Evolutionary conservation across 2,797 vertebrate species (phyloP), one percentile per base, ranked within the genome.

Genomic region (Lutjanus campechanus): DNA sequence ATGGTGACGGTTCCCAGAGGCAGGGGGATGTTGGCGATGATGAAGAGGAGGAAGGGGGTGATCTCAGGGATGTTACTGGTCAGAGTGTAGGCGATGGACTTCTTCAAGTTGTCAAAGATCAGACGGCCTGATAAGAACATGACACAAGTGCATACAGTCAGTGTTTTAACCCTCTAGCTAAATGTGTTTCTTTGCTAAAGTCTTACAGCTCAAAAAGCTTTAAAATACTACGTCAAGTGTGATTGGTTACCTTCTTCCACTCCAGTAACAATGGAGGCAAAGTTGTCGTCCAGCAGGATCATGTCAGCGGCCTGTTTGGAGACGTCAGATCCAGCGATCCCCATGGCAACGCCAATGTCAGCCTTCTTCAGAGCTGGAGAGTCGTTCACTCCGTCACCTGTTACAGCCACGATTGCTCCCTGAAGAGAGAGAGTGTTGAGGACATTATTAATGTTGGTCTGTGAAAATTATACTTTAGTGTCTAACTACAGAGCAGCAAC

Each of bases 51-150:
- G 95, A 99, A 99, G 7, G 98, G 97, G 0, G 98, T 97, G 89
- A 99, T 99, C 93, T 99, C 98, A 0, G 98, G 98, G 90, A 99
- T 99, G 95, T 99, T 99, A 87, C 97, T 99, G 87, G 98, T 99
- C 91, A 99, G 94, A 60, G 98, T 99, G 91, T 99, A 98, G 64
- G 97, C 98, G 41, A 99, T 99, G 67, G 98, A 99, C 89, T 99
- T 98, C 95, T 99, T 99, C 94, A 99, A 91, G 95, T 99, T 99
- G 95, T 98, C 98, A 80, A 99, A 99, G 91, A 99, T 99, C 91
- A 99, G 94, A 80, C 98, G 98, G 22, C 98, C 98, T 99, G 80
- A 20, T 36, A 40, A 51, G 36, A 41, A 62, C 17, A 61, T 5
- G 46, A 60, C 11, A 25, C 19, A 65, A 75, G 54, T 25, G 6